Base-by-base conservation (phyloP, 2,797 vertebrate species). In the Scleropages formosus region DNA sequence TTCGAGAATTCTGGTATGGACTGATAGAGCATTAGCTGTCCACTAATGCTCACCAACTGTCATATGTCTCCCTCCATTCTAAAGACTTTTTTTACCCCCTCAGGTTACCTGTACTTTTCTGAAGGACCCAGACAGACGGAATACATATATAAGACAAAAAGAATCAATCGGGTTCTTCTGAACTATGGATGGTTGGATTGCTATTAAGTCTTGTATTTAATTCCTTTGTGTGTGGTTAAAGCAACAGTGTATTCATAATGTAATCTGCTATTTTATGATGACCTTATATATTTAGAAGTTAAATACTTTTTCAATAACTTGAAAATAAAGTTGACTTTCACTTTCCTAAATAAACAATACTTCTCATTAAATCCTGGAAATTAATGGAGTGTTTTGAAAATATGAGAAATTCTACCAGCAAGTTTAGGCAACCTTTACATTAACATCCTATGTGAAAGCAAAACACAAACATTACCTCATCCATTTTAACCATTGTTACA, bases 1-100 rank as follows among this genome's bases (percentile, higher is more conserved):
- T 95, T 95, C 83, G 84, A 90, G 74, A 86, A 92, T 78, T 24
- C 87, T 27, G 76, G 95, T 96, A 81, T 91, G 91, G 81, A 78
- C 16, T 20, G 15, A 58, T 10, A n/a, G 4, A n/a, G 0, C n/a
- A n/a, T n/a, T n/a, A n/a, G n/a, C n/a, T n/a, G n/a, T n/a, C n/a
- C n/a, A 39, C 39, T 31, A 2, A 6, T 6, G 6, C 31, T 39
- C 2, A 39, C 31, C 31, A 6, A 39, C 31, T 39, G 31, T 39
- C 31, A 39, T 6, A 39, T 31, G 39, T 31, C 39, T 39, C 31
- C 31, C 31, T 51, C 59, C 18, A 22, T 13, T 44, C 7, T 59
- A 16, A 13, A 9, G 12, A 7, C 18, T 58, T 58, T 56, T 27
- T 31, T 11, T 31, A 62, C 1, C 18, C 46, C 66, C 51, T 2